Base-by-base conservation (phyloP, 2,888 invertebrate genomes). In the Dryocosmus kuriphilus region DNA sequence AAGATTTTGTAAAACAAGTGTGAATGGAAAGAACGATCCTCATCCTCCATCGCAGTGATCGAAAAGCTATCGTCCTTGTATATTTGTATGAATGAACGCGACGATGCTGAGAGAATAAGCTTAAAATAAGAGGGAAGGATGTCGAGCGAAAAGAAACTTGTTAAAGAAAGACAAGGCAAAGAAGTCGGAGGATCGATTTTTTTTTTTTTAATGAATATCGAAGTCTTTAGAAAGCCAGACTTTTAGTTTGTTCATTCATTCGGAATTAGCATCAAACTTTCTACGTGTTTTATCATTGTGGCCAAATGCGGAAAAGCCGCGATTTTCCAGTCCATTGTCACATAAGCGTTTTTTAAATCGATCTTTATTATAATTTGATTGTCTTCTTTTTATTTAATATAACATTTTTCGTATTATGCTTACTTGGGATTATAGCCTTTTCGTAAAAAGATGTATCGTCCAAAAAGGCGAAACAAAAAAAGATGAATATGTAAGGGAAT, bases 51-150 rank as follows among this genome's bases (percentile, higher is more conserved):
- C n/a, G 71, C 71, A 51, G 51, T 71, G 30, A 71, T 51, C 30
- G n/a, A n/a, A 46, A 51, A 51, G 51, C 30, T n/a, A 71, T 71
- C 71, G 71, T 71, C 71, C 71, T 51, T 78, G 74, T 80, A 82
- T 82, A 81, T 81, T 76, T 80, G 79, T 78, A 77, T 80, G 77
- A 79, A 78, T 75, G 75, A 71, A 79, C 74, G 41, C 62, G 71
- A 73, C 77, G 79, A 81, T 67, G 80, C 78, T 75, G 79, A 79
- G 60, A 75, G 61, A 57, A 57, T 51, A 75, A 71, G 76, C 67
- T 63, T 55, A 76, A 32, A 57, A 71, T 74, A 41, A 55, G 16
- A 74, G 65, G 61, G 61, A 57, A 60, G 67, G 73, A 79, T 79
- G 74, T 75, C 16, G 78, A 76, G 38, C n/a, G 27, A 27, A 22